These are phyloP conservation scores for Caerostris darwini DNA, from an alignment of 1,140 invertebrate genomes.

Conservation along the genomic window DNA sequence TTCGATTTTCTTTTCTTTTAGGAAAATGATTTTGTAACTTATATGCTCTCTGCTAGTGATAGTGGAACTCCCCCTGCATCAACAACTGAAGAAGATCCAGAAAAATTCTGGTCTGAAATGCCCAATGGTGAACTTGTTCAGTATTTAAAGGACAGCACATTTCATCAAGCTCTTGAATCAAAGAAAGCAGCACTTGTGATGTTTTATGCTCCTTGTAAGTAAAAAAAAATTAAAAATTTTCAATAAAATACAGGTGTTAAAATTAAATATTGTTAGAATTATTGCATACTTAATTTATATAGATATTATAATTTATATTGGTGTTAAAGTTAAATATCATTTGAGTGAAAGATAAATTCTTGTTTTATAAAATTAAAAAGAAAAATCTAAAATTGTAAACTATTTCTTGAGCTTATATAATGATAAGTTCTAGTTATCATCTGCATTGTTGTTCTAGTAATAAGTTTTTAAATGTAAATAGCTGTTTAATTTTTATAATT, in stretches of 20 bases:
- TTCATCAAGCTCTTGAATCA: slow-evolving; percentile 83
- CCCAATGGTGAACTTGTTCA: slow-evolving; percentile 83
- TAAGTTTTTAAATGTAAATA: neutral
- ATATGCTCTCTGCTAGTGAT: slow-evolving; percentile 86
- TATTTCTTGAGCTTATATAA: too few species aligned
- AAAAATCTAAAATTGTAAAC: too few species aligned
- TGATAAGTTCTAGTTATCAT: neutral
- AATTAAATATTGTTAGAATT: too few species aligned
- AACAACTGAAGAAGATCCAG: slow-evolving; percentile 78
- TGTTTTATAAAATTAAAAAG: too few species aligned
- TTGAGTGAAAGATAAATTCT: too few species aligned
- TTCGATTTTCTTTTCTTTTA: slow-evolving; percentile 79
- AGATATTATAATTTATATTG: too few species aligned
- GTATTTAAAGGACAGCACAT: slow-evolving; percentile 83
- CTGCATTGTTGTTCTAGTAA: neutral
- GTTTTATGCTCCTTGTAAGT: slow-evolving; percentile 86
- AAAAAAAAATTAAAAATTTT: too few species aligned
- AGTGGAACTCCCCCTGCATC: slow-evolving; percentile 80
- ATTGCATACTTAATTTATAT: too few species aligned
- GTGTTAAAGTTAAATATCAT: too few species aligned
- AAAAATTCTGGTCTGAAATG: slow-evolving; percentile 83
- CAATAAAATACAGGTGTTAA: too few species aligned
- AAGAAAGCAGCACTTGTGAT: slow-evolving; percentile 84
- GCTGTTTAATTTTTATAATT: slow-evolving; percentile 30
- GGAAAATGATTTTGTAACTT: slow-evolving; percentile 86